Evolutionary conservation across 2,113 vertebrate species (phyloP).

Genomic region (Pedionomus torquatus): DNA sequence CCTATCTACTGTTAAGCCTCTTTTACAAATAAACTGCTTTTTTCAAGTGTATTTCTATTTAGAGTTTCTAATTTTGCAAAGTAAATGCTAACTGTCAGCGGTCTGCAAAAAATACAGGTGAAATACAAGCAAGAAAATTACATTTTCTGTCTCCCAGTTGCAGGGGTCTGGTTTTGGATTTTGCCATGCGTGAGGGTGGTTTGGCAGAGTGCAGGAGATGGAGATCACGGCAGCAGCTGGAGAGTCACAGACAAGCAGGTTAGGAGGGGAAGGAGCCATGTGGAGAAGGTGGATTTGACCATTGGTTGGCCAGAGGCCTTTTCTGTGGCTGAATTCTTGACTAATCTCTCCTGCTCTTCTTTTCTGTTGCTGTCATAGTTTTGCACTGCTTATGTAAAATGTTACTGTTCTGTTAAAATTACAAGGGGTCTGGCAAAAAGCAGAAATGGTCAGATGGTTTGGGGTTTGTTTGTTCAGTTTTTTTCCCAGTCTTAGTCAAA

Average conservation of each 20-base stretch:
- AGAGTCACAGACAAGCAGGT: not conserved
- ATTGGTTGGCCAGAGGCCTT: not conserved
- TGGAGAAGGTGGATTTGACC: not conserved
- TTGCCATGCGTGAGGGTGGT: accelerated
- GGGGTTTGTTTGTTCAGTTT: not conserved
- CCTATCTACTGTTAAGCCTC: not conserved
- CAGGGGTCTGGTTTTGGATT: not conserved
- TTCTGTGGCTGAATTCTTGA: not conserved
- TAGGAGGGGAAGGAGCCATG: not conserved
- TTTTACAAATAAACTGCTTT: not conserved
- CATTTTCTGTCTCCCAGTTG: not conserved
- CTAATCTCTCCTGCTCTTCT: not conserved
- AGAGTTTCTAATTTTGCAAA: not conserved
- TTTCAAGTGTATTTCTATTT: not conserved
- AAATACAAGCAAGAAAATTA: not conserved
- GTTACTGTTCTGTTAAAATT: not conserved
- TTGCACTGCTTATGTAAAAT: not conserved
- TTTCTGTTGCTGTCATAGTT: not conserved
- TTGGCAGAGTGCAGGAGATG: not conserved
- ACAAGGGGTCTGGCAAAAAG: not conserved
- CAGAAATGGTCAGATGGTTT: not conserved
- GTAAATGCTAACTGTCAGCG: not conserved
- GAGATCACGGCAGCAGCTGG: not conserved
- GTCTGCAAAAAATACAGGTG: not conserved
- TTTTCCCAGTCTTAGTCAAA: not conserved